Base-by-base conservation (phyloP, 2,888 invertebrate genomes). In the Chesias legatella region DNA sequence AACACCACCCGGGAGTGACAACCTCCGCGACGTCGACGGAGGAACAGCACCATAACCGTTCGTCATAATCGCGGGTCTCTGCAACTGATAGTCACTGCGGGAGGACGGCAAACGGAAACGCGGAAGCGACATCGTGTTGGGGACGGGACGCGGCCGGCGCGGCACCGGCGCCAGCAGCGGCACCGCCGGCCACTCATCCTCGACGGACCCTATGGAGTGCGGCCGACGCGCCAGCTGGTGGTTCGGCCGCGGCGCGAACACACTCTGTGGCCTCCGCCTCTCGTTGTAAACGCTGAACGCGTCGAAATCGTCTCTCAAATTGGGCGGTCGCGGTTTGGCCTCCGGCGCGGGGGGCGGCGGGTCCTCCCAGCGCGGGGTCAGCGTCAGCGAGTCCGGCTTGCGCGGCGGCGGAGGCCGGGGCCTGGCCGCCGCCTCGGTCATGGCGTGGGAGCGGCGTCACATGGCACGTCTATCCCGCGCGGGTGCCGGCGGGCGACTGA, bases 21-120 rank as follows among this genome's bases (percentile, higher is more conserved):
- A 61, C 31, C 90, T 77, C 6, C 90, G 77, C 27, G 85, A 79
- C 27, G 89, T 88, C 42, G 82, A 79, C 50, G 89, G 89, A 52
- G 82, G 85, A 56, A 88, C 88, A 20, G 83, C 88, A 29, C 89
- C 84, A 53, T 82, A 85, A 34, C 85, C 85, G 51, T 86, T 86
- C 59, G 84, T 84, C 82, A 86, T 83, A 60, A 86, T 85, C 40
- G 83, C 85, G 3, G 90, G 89, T 56, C 90, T 79, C 48, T 89
- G 89, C 35, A 92, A 73, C 71, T 91, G 91, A 66, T 91, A 90
- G 61, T 91, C 91, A 69, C 91, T 91, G 28, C 91, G 78, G 32
- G 91, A 90, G 54, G 91, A 89, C 49, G 91, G 91, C 48, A 92
- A 59, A 10, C 86, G 88, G 4, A 89, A 79, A 57, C 81, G 67